These are phyloP conservation scores for Colletes latitarsis DNA, from an alignment of 1,140 invertebrate genomes.

Conservation along the genomic window DNA sequence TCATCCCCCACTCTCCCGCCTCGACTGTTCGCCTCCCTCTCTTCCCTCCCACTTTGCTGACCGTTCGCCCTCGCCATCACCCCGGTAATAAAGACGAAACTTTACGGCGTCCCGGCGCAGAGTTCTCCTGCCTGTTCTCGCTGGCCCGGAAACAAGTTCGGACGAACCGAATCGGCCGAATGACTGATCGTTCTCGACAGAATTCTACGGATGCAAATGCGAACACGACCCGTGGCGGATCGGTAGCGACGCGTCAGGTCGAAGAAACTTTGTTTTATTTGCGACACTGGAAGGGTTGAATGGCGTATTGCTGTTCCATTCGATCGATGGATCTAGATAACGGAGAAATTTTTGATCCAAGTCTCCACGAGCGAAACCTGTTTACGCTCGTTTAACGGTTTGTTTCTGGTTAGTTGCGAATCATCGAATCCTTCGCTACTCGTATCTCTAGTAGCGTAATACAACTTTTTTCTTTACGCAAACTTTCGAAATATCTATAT, in stretches of 20 bases:
- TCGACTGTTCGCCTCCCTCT: conserved; percentile 25
- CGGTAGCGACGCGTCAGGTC: conserved; percentile 58
- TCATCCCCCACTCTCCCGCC: conserved; percentile 71
- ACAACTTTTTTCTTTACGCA: too few relatives aligned
- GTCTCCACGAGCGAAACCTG: too few relatives aligned
- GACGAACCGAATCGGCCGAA: conserved; percentile 9
- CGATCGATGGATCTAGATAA: background rate
- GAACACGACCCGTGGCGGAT: conserved; percentile 53
- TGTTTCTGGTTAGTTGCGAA: too few relatives aligned
- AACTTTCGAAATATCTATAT: too few relatives aligned
- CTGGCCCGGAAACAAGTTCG: conserved; percentile 3
- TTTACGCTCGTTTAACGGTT: too few relatives aligned
- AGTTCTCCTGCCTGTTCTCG: conserved; percentile 29
- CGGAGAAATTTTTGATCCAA: background rate
- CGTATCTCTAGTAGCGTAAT: too few relatives aligned
- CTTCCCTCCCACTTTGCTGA: conserved; percentile 24
- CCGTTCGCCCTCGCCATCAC: conserved; percentile 29
- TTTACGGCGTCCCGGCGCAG: conserved; percentile 47
- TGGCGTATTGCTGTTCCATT: background rate
- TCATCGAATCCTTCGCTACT: too few relatives aligned
- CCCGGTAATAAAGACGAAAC: conserved; percentile 77
- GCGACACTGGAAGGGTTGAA: conserved; percentile 4
- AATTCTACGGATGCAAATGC: conserved; percentile 66
- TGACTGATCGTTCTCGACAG: conserved; percentile 61
- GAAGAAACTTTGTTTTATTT: conserved; percentile 50